Evolutionary conservation across 92 coral and sea anemone genomes (phyloP).

Genomic region (Epizoanthus stellaris): DNA sequence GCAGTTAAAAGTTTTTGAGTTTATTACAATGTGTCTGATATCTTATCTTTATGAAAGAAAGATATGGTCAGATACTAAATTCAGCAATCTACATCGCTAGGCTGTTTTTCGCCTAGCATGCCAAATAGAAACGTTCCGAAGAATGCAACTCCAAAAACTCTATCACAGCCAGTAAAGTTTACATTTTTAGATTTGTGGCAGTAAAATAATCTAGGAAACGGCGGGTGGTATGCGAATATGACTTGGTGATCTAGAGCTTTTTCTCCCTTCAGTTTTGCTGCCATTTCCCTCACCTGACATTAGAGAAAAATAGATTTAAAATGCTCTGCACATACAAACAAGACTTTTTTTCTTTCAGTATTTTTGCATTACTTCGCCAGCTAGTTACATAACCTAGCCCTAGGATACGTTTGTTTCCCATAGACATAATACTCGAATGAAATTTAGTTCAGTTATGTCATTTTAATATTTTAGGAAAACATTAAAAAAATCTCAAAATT

Average conservation of each 20-base stretch:
- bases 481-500: not conserved
- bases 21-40: too few relatives aligned
- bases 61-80: too few relatives aligned
- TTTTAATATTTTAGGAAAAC: not conserved
- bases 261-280: not conserved
- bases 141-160: too few relatives aligned
- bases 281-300: not conserved
- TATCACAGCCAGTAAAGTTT: too few relatives aligned
- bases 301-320: not conserved
- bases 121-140: too few relatives aligned
- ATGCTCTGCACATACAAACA: not conserved
- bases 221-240: constrained; percentile 3
- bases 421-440: not conserved
- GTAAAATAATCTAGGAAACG: not conserved
- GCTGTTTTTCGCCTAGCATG: too few relatives aligned
- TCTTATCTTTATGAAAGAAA: too few relatives aligned
- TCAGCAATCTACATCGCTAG: too few relatives aligned
- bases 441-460: not conserved
- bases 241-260: not conserved
- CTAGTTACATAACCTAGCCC: too few relatives aligned
- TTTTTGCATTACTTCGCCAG: too few relatives aligned
- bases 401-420: too few relatives aligned
- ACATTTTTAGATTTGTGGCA: not conserved
- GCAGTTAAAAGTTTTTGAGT: too few relatives aligned
- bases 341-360: not conserved